Base-by-base conservation (phyloP, 2,888 invertebrate genomes). In the Epinotia nisella region DNA sequence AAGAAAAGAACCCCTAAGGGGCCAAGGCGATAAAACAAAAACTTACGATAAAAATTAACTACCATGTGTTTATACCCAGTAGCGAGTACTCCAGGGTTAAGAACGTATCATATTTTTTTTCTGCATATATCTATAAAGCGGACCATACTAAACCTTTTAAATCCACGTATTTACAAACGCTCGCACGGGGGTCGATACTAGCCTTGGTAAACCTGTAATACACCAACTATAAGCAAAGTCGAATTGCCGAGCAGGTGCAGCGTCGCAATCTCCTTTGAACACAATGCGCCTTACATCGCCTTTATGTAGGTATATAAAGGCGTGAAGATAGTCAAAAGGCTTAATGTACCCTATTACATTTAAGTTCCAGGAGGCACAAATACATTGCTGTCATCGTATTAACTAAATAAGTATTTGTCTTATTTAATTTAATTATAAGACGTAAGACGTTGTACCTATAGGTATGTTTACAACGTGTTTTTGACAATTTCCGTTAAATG, bases 221-320 rank as follows among this genome's bases (percentile, higher is more conserved):
- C 53, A 11, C 19, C 19, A 19, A 19, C 53, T 64, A 49, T 49
- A 53, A 13, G 17, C 51, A 17, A 51, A 51, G 62, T 29, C 10
- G 29, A 15, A 64, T 64, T 41, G n/a, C 24, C 39, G 41, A 21
- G 41, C 55, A 66, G 55, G 41, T 66, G 66, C 55, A 19, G n/a
- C 29, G 55, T 41, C 56, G 55, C 55, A 66, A 64, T 66, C 21
- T 56, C 55, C 66, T 56, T 55, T 66, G 56, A 39, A 41, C 41
- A 56, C 55, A 66, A 55, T 56, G 66, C 53, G 15, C 55, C 55
- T n/a, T 56, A 66, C 55, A 41, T 15, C 56, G 21, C 66, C 41
- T 19, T 21, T 24, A 66, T 4, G 56, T 11, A 21, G 1, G 10
- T 45, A n/a, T n/a, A n/a, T n/a, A n/a, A n/a, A n/a, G n/a, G n/a